phyloP scores from a whole-genome alignment of 2,888 invertebrate species.

The Tachina fera region DNA sequence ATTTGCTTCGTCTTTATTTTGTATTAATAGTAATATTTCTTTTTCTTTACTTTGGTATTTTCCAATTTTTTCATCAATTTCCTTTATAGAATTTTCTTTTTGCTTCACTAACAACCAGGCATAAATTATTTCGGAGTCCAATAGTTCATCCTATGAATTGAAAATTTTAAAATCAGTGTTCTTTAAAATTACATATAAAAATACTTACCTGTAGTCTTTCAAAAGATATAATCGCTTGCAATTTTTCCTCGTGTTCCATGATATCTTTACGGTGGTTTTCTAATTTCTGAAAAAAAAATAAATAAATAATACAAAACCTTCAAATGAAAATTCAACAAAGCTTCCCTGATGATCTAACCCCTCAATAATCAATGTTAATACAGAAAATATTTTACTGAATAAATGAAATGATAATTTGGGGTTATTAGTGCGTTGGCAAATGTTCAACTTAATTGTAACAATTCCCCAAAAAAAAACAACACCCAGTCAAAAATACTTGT shows the following conservation, averaged over 20 bases:
- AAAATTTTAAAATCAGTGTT: not conserved
- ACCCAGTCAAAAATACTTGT: no score
- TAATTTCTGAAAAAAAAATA: slow-evolving; percentile 74
- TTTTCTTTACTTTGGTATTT: slow-evolving; percentile 77
- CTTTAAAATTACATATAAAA: not conserved
- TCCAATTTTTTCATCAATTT: slow-evolving; percentile 78
- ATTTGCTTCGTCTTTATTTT: slow-evolving; percentile 77
- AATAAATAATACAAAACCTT: no score
- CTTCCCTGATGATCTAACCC: no score
- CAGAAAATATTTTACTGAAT: no score
- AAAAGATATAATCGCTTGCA: slow-evolving; percentile 73
- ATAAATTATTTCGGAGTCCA: slow-evolving; percentile 72
- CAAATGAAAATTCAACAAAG: no score
- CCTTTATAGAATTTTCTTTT: slow-evolving; percentile 80
- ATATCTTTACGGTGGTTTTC: slow-evolving; percentile 78
- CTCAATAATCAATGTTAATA: no score
- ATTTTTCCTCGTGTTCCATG: slow-evolving; percentile 76
- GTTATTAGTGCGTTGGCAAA: no score
- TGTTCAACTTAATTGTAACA: no score
- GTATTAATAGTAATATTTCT: slow-evolving; percentile 82
- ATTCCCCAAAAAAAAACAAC: no score
- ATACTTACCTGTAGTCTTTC: slow-evolving; percentile 73
- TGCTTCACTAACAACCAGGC: slow-evolving; percentile 82
- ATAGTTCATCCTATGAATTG: slow-evolving; percentile 68
- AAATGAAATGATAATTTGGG: no score